Evolutionary conservation across 2,113 vertebrate genomes (phyloP).

Genomic region (Embiotoca jacksoni): DNA sequence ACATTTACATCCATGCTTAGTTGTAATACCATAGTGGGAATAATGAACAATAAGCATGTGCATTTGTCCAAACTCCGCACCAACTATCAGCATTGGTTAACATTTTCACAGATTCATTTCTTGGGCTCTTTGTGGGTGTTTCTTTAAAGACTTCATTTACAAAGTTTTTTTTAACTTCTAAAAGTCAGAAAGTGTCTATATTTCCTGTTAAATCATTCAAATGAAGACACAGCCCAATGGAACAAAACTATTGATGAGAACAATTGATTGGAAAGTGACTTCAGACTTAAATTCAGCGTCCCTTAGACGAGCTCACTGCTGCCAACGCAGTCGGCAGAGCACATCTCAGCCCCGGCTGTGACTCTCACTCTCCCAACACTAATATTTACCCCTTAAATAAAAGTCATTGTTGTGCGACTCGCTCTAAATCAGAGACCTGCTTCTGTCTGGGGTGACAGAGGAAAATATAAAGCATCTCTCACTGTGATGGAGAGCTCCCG

Average conservation of each 20-base stretch:
- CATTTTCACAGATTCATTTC: constrained; percentile 37
- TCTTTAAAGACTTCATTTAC: background rate
- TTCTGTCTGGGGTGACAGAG: constrained; percentile 60
- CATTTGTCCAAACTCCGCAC: constrained; percentile 13
- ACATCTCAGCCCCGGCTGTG: constrained; percentile 37
- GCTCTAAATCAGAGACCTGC: constrained; percentile 67
- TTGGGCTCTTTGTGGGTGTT: constrained; percentile 11
- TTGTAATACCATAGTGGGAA: constrained; percentile 18
- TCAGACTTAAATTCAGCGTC: constrained; percentile 40
- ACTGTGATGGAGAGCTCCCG: constrained; percentile 49
- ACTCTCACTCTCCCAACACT: constrained; percentile 45
- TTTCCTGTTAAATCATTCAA: constrained; percentile 57
- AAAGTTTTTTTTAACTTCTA: constrained; percentile 37
- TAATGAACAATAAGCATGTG: constrained; percentile 45
- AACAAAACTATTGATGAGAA: constrained; percentile 58
- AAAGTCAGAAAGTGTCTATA: constrained; percentile 38
- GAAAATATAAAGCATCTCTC: constrained; percentile 62
- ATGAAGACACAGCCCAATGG: constrained; percentile 34
- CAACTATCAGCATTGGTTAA: constrained; percentile 9
- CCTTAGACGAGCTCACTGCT: constrained; percentile 1
- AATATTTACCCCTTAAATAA: constrained; percentile 76
- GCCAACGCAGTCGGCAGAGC: constrained; percentile 16
- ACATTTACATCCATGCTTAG: constrained; percentile 17
- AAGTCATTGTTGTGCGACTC: constrained; percentile 56
- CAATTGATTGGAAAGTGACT: constrained; percentile 64